Percentiles rank a stretch among this genome's conserved stretches.
phyloP scores from a whole-genome alignment of 2,797 vertebrate species.

The Crypturellus tataupa region DNA sequence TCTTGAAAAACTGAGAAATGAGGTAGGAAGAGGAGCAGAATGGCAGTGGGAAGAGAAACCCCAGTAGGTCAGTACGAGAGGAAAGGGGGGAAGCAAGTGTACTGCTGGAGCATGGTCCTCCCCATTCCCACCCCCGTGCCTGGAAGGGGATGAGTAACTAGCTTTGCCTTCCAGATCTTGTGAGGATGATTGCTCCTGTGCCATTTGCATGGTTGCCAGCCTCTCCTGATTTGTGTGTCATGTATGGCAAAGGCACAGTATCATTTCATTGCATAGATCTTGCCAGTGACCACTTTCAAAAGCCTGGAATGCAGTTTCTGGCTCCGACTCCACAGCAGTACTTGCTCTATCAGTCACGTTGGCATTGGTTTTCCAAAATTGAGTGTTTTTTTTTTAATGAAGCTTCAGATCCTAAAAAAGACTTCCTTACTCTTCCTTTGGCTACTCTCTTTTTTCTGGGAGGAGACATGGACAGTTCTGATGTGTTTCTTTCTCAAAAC shows the following conservation, averaged over 20 bases:
- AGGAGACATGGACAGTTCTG: neutral
- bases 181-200: conserved; percentile 25
- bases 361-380: neutral
- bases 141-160: neutral
- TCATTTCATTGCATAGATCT: conserved; percentile 9
- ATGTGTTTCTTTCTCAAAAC: neutral
- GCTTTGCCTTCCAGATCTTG: neutral
- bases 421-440: neutral
- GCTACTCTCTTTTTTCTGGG: neutral
- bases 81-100: neutral
- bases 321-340: conserved; percentile 3
- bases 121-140: neutral
- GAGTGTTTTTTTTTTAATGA: neutral
- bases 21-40: neutral
- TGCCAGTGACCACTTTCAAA: conserved; percentile 35
- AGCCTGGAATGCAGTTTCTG: conserved; percentile 26
- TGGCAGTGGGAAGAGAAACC: neutral
- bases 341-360: conserved; percentile 26
- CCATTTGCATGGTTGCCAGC: conserved; percentile 44
- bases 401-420: neutral
- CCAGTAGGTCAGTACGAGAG: neutral
- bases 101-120: neutral
- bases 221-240: conserved; percentile 53
- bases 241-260: conserved; percentile 48
- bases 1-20: neutral